Evolutionary conservation across 2,797 vertebrate genomes (phyloP).

Genomic region (Valencia hispanica): DNA sequence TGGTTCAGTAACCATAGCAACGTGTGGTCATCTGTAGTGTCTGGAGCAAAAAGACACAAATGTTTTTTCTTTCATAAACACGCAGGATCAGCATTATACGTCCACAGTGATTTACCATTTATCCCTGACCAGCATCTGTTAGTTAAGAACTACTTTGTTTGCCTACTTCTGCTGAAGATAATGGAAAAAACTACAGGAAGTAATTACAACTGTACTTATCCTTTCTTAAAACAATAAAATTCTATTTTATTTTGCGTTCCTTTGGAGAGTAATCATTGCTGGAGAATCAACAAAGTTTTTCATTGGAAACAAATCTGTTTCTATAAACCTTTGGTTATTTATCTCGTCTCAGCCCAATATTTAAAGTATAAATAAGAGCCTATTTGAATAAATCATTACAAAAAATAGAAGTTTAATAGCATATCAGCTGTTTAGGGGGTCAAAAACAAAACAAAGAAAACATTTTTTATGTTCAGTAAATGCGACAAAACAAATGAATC

Average conservation of each 20-base stretch:
- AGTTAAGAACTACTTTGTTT: constrained; percentile 15
- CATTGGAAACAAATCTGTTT: not conserved
- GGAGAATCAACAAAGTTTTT: not conserved
- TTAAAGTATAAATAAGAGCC: no score
- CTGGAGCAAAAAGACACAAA: constrained; percentile 75
- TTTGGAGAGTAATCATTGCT: not conserved
- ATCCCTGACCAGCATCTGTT: constrained; percentile 46
- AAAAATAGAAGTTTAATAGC: no score
- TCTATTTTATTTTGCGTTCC: constrained; percentile 1
- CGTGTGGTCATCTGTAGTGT: constrained; percentile 94
- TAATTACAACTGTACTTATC: not conserved
- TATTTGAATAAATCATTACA: no score
- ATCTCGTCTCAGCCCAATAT: not conserved
- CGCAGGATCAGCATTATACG: constrained; percentile 25
- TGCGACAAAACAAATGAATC: no score
- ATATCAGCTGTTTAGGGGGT: no score
- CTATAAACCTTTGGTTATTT: not conserved
- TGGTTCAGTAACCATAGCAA: constrained; percentile 98
- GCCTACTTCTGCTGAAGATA: constrained; percentile 4
- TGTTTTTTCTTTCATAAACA: constrained; percentile 41
- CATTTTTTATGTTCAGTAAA: no score
- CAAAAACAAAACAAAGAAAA: no score
- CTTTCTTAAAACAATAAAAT: not conserved
- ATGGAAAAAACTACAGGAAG: not conserved
- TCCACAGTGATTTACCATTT: constrained; percentile 45